These are phyloP conservation scores for Neomonachus schauinslandi DNA, from an alignment of 2,113 vertebrate genomes.

Conservation along the genomic window DNA sequence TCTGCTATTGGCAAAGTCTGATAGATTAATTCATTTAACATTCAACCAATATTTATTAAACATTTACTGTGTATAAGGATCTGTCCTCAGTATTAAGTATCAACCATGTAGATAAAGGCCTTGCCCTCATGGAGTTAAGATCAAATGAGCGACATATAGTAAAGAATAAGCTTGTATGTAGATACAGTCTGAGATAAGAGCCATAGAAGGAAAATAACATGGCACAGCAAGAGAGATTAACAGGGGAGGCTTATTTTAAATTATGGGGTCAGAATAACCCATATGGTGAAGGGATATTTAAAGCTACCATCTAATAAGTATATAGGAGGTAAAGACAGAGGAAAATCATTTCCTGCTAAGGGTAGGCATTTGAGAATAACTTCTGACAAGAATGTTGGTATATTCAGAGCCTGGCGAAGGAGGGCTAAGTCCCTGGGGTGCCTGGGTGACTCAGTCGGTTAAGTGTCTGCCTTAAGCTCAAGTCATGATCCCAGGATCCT, in stretches of 20 bases:
- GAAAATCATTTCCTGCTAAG: neutral
- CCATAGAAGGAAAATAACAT: neutral
- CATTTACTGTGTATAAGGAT: neutral
- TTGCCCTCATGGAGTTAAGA: neutral
- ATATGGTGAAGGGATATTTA: neutral
- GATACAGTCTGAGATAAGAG: neutral
- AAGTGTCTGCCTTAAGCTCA: no score
- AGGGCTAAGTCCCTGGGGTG: no score
- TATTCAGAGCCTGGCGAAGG: neutral
- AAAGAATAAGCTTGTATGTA: neutral
- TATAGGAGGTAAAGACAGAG: neutral
- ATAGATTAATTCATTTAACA: neutral
- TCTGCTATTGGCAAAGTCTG: neutral
- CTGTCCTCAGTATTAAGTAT: neutral
- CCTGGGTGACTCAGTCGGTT: no score
- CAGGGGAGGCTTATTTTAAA: neutral
- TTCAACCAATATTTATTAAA: conserved; percentile 9
- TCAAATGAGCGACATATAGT: neutral
- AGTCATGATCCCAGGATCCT: no score
- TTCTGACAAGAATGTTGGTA: neutral
- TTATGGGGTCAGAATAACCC: neutral
- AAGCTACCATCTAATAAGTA: neutral
- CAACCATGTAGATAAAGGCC: neutral
- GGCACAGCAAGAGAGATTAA: neutral
- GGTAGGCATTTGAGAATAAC: neutral